Base-by-base conservation (phyloP, 2,797 vertebrate genomes). In the Delichon dasypus region DNA sequence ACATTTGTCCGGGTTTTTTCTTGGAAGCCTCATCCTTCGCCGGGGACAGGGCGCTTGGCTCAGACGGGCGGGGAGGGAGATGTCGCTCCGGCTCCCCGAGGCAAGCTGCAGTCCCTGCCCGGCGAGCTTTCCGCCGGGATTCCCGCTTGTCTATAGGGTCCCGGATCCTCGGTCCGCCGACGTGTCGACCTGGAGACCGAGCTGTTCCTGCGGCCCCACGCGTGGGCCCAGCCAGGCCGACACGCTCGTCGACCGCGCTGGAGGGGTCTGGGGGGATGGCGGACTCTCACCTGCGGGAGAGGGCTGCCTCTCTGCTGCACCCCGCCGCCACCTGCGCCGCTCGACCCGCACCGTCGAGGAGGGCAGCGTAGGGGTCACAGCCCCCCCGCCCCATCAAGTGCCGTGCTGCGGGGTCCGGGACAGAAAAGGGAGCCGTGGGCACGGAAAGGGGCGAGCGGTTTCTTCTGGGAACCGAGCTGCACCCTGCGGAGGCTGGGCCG, bases 261-360 rank as follows among this genome's bases (percentile, higher is more conserved):
- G 19, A 18, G 8, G 18, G 2, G 6, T 47, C 11, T 19, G 4
- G 4, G 16, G 17, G 5, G 5, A 16, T 22, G 36, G 6, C 6
- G 71, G 42, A 13, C 54, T 30, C 58, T 60, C 83, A 79, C 26
- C 44, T 34, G 40, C 13, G 38, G 61, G 30, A 74, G 26, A 16
- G 38, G 18, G 17, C 29, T 18, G 32, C 64, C 25, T 11, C 16
- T 22, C 23, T 14, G 55, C 47, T 12, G 36, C 50, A 11, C 15
- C 36, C 61, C n/a, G 27, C 29, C 58, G 61, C 40, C 58, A 34
- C 58, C 79, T 83, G 86, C 58, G 4, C 58, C 29, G 9, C 53
- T 54, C n/a, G 16, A 13, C 53, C 30, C 34, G 8, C 21, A 27
- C 67, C 36, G 36, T 81, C 58, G 48, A 57, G 57, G 51, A 18